Base-by-base conservation (phyloP, 2,113 vertebrate genomes). In the Zeus faber region DNA sequence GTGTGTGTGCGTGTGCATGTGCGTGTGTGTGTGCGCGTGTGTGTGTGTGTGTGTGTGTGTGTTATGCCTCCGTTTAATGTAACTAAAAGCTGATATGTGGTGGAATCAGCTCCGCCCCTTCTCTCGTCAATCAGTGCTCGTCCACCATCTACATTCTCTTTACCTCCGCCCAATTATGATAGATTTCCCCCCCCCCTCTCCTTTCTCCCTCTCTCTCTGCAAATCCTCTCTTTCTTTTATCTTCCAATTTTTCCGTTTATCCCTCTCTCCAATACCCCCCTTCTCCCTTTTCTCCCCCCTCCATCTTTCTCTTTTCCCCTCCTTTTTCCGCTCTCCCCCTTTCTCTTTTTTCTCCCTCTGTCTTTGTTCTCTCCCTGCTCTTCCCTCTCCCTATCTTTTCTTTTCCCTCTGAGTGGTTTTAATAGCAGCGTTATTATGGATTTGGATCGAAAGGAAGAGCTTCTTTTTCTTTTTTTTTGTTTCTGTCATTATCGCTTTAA, bases 11-110 rank as follows among this genome's bases (percentile, higher is more conserved):
- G 17, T 18, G 40, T 18, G 40, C 11, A 37, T 14, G n/a, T n/a
- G n/a, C n/a, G n/a, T n/a, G n/a, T n/a, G n/a, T n/a, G n/a, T 14
- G 33, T 13, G 33, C 10, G 13, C 27, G 33, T n/a, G 49, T 16
- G 49, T 6, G 17, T 16, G 27, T 1, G 49, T 43, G 63, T 47
- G 23, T 53, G 31, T 17, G 23, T 67, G 31, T 73, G 62, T 64
- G 56, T 76, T 70, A 72, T 70, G 64, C 69, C 65, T 79, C 74
- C 40, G 37, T 79, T 81, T 72, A 72, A 49, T 62, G 54, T 81
- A 83, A 85, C 77, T 82, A 81, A 81, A 70, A 77, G 71, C 75
- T 79, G 81, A 85, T 82, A 70, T 62, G 55, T 44, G 10, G 51
- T 49, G 68, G 57, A 79, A 83, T 72, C 35, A 26, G 44, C 66